phyloP scores from a whole-genome alignment of 2,888 invertebrate species.

The Trichogramma evanescens region DNA sequence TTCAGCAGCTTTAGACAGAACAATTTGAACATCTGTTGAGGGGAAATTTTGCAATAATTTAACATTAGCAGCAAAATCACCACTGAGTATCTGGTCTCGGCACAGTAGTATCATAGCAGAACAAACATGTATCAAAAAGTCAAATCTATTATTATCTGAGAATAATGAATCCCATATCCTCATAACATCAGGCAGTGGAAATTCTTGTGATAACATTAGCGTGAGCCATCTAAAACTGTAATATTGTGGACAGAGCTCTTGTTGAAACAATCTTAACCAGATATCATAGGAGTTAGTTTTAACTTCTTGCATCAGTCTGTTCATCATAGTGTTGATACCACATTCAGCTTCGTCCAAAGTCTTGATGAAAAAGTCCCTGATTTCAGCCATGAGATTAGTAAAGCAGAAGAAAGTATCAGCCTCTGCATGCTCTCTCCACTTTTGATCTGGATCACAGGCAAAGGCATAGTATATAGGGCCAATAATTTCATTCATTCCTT shows the following conservation, averaged over 20 bases:
- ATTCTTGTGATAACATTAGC: constrained; percentile 91
- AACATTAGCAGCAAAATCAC: constrained; percentile 90
- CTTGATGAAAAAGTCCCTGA: constrained; percentile 94
- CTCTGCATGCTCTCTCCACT: constrained; percentile 84
- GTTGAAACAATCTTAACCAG: constrained; percentile 68
- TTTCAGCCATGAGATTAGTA: constrained; percentile 95
- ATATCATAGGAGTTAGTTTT: constrained; percentile 70
- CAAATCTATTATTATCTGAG: constrained; percentile 81
- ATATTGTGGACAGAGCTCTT: constrained; percentile 90
- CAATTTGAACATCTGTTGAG: constrained; percentile 77
- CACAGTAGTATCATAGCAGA: constrained; percentile 96
- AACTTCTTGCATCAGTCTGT: constrained; percentile 67
- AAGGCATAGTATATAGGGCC: constrained; percentile 98
- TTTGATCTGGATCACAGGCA: constrained; percentile 77
- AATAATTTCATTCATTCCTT: constrained; percentile 99
- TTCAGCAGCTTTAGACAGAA: constrained; percentile 71
- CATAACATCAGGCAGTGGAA: constrained; percentile 92
- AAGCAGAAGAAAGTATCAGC: constrained; percentile 98
- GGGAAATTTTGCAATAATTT: constrained; percentile 91
- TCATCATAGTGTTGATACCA: constrained; percentile 89
- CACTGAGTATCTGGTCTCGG: constrained; percentile 71
- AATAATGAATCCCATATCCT: constrained; percentile 96
- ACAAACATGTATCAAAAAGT: constrained; percentile 86
- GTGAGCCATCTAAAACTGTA: constrained; percentile 97
- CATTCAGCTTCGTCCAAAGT: constrained; percentile 87